Evolutionary conservation across 2,113 vertebrate genomes (phyloP), one percentile per base, ranked within the genome.

Genomic region (Esox niger): DNA sequence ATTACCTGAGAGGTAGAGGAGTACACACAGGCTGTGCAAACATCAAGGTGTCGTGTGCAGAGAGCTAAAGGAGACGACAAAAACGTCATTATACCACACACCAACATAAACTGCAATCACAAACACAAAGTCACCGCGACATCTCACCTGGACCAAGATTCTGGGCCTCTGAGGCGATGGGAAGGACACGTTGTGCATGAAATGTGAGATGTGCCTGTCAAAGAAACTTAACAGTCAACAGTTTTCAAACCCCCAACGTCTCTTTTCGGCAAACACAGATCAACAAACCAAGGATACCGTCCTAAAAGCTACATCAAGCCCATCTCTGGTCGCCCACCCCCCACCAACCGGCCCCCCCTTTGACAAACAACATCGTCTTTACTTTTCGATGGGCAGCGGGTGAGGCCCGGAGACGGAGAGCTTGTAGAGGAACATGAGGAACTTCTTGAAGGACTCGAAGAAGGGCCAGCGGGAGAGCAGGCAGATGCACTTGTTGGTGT

Each of bases 391-490:
- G 11, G 97, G 97, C 86, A 98, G 94, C 35, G 91, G 94, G 86
- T 98, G 94, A n/a, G 95, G 94, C 63, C 95, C 96, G 46, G 97
- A 97, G 75, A 98, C 93, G 6, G 97, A 97, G 9, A 99, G 93
- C 81, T 96, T 97, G 91, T 99, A 96, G 74, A 98, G 92, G 89
- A 98, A 99, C 92, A 94, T 93, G 62, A 99, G 94, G 89, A 98
- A 98, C 84, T 98, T 97, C 85, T 91, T 83, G 88, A 98, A 99
- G 71, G 95, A 93, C 61, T 96, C 94, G 73, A 95, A 99, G 89
- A 99, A 99, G 71, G 97, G 97, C 97, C 97, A 99, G n/a, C 91
- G 95, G 66, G 97, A 99, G 5, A 98, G 94, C 79, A 99, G 90
- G 84, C 97, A 99, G 89, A 99, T 98, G 84, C 97, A 98, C 79